Evolutionary conservation across 2,797 vertebrate genomes (phyloP).

Genomic region (Euphonia xanthogaster): DNA sequence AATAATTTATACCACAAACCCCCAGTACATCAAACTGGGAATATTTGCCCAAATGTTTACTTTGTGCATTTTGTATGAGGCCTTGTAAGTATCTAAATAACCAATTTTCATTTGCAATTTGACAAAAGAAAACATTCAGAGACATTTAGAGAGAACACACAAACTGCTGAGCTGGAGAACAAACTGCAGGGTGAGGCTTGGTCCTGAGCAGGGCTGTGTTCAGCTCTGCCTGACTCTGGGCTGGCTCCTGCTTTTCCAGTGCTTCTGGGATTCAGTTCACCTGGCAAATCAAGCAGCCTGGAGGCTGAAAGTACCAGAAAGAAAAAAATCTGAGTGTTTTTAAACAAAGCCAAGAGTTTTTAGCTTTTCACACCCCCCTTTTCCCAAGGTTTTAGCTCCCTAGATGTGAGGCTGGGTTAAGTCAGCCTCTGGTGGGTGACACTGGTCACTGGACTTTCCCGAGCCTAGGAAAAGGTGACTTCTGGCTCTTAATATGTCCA

Average conservation of each 20-base stretch:
- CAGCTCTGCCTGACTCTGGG: not conserved
- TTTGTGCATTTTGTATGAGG: not conserved
- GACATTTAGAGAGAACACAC: not conserved
- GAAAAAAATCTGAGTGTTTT: not conserved
- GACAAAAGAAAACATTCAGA: not conserved
- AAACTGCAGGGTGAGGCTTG: not conserved
- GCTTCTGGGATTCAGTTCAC: not conserved
- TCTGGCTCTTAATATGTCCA: not conserved
- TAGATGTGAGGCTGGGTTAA: not conserved
- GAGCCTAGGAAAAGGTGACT: not conserved
- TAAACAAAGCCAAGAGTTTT: not conserved
- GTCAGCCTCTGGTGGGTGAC: not conserved
- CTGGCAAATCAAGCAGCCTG: not conserved
- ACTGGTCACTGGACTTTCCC: not conserved
- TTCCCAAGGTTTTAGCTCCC: not conserved
- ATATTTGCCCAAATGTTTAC: not conserved
- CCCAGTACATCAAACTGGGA: not conserved
- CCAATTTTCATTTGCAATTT: not conserved
- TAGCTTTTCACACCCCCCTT: accelerated
- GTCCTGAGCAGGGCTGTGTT: not conserved
- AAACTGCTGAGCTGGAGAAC: not conserved
- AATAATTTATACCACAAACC: not conserved
- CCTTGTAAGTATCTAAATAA: not conserved
- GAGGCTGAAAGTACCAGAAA: not conserved
- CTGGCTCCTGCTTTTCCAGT: not conserved